Evolutionary conservation across 1,140 invertebrate species (phyloP).

Genomic region (Drosophila melanica): DNA sequence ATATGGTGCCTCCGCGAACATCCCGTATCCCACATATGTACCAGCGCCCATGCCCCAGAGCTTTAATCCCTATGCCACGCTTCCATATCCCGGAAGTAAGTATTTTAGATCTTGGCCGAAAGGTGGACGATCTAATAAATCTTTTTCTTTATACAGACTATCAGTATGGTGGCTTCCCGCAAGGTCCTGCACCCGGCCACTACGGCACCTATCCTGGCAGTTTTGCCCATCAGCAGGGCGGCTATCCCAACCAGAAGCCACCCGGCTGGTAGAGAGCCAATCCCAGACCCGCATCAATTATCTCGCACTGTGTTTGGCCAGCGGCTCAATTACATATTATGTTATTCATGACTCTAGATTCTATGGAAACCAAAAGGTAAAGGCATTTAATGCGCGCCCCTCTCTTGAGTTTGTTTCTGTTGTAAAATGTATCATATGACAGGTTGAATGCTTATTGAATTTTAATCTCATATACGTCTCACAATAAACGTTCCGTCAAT

Average conservation of each 20-base stretch:
- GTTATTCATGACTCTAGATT: constrained; percentile 41
- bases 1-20: constrained; percentile 86
- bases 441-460: constrained; percentile 57
- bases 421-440: constrained; percentile 54
- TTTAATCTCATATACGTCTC: constrained; percentile 74
- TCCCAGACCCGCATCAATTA: constrained; percentile 7
- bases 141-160: constrained; percentile 71
- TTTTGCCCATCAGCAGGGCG: constrained; percentile 84
- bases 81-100: constrained; percentile 88
- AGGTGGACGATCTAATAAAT: not conserved
- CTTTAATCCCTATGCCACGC: constrained; percentile 94
- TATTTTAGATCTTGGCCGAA: constrained; percentile 23
- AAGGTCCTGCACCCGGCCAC: constrained; percentile 75
- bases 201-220: constrained; percentile 84
- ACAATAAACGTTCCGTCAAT: constrained; percentile 65
- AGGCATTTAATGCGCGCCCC: constrained; percentile 66
- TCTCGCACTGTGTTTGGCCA: constrained; percentile 41
- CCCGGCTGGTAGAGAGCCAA: constrained; percentile 78
- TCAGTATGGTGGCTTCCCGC: constrained; percentile 84
- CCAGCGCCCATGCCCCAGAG: constrained; percentile 91
- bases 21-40: constrained; percentile 89
- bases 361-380: constrained; percentile 31
- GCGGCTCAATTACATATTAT: constrained; percentile 35
- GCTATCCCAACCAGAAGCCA: constrained; percentile 82
- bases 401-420: constrained; percentile 27